Evolutionary conservation across 2,797 vertebrate genomes (phyloP).

Genomic region (Craterocephalus amniculus): DNA sequence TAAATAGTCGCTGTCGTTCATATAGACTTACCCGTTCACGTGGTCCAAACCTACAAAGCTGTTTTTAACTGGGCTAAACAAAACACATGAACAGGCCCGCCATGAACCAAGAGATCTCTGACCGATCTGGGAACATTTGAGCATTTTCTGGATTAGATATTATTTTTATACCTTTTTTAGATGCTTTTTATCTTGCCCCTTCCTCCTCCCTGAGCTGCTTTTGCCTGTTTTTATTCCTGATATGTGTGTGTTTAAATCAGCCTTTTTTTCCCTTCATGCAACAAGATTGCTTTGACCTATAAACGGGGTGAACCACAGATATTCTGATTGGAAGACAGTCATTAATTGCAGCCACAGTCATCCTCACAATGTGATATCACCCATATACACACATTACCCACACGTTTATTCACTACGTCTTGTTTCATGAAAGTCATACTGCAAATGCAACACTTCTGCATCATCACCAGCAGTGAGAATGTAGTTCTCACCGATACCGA

Average conservation of each 20-base stretch:
- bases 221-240: neutral
- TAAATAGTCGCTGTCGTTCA: too few species aligned
- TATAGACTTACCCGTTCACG: too few species aligned
- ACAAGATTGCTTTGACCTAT: too few species aligned
- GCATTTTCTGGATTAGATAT: neutral
- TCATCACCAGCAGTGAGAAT: conserved; percentile 22
- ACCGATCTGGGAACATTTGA: neutral
- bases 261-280: neutral
- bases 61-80: neutral
- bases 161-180: neutral
- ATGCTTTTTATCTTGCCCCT: neutral
- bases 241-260: neutral
- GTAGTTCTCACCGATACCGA: neutral
- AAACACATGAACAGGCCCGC: neutral
- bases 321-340: too few species aligned
- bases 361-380: neutral
- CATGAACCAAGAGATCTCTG: neutral
- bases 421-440: conserved; percentile 3
- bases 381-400: too few species aligned
- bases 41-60: too few species aligned
- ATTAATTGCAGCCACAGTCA: too few species aligned
- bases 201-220: neutral
- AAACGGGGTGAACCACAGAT: too few species aligned
- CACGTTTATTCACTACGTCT: neutral
- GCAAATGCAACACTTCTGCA: conserved; percentile 29